These are phyloP conservation scores for Zaprionus inermis DNA, from an alignment of 1,140 invertebrate genomes.

Conservation along the genomic window DNA sequence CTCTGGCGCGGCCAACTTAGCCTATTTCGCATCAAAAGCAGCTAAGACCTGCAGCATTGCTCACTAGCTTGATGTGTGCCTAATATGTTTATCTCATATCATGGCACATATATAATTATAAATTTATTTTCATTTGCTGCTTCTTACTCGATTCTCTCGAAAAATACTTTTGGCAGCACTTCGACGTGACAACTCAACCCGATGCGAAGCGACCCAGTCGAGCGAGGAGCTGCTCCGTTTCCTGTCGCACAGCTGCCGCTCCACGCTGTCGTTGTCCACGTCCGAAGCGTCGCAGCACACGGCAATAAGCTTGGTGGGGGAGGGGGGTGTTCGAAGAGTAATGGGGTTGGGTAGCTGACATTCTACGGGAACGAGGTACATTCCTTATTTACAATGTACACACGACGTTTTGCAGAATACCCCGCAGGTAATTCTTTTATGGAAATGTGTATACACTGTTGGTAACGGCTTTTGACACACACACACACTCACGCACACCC, in stretches of 20 bases:
- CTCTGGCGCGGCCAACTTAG: neutral
- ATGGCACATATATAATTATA: slow-evolving; percentile 2
- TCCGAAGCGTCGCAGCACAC: neutral
- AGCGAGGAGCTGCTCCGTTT: neutral
- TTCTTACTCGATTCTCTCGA: neutral
- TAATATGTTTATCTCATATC: neutral
- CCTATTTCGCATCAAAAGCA: neutral
- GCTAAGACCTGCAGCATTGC: neutral
- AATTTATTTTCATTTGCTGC: neutral
- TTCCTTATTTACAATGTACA: slow-evolving; percentile 10
- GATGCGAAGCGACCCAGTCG: neutral
- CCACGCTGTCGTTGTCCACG: neutral
- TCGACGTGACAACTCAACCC: slow-evolving; percentile 2
- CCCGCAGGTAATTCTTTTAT: neutral
- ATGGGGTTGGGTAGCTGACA: too few relatives aligned
- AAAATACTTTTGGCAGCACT: slow-evolving; percentile 5
- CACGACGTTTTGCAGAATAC: slow-evolving; percentile 7
- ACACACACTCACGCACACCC: neutral
- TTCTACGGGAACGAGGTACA: neutral
- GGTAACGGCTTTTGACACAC: neutral
- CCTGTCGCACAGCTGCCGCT: slow-evolving; percentile 6
- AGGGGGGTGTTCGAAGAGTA: neutral
- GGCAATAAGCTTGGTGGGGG: neutral
- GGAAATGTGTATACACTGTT: neutral
- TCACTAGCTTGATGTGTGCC: neutral